Base-by-base conservation (phyloP, 1,140 invertebrate species). In the Bilobella aurantiaca region DNA sequence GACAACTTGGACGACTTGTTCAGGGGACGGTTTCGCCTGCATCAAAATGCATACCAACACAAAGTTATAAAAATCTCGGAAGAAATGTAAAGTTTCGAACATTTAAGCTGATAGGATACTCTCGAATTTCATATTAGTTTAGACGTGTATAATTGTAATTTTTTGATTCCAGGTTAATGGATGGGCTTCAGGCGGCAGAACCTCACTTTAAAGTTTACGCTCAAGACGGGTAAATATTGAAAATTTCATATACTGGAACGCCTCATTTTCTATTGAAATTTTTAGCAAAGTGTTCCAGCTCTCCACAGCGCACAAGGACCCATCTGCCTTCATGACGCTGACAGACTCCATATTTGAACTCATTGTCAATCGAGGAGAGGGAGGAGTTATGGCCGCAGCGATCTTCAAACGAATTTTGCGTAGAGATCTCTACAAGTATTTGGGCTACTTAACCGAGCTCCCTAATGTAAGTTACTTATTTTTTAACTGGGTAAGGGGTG, bases 31-130 rank as follows among this genome's bases (percentile, higher is more conserved):
- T 71, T 75, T 21, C 72, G 75, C 12, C 73, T 83, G 16, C 81
- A 82, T 69, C 74, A 76, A 30, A 72, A 73, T 32, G 81, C 81
- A 1, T 83, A 83, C 71, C 80, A 82, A 65, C 81, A 83, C 67
- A 76, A 75, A 56, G 77, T 79, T 23, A 74, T 69, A 3, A 77
- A 75, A 56, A 74, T 76, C 18, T 75, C 82, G 49, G 80, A 81
- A 58, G 68, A 65, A 61, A 82, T 82, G 82, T 75, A 65, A 72
- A 72, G 73, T 37, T n/a, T 30, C 58, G n/a, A 32, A 53, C 5
- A n/a, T n/a, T n/a, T n/a, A n/a, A n/a, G n/a, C n/a, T n/a, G n/a
- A n/a, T n/a, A n/a, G n/a, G n/a, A n/a, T 27, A 1, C n/a, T 42
- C 28, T 59, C 42, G 23, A 49, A 59, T 63, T 31, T 23, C n/a